Conservation (phyloP, 2,888 invertebrate species). For the Drosophila basisetae region DNA sequence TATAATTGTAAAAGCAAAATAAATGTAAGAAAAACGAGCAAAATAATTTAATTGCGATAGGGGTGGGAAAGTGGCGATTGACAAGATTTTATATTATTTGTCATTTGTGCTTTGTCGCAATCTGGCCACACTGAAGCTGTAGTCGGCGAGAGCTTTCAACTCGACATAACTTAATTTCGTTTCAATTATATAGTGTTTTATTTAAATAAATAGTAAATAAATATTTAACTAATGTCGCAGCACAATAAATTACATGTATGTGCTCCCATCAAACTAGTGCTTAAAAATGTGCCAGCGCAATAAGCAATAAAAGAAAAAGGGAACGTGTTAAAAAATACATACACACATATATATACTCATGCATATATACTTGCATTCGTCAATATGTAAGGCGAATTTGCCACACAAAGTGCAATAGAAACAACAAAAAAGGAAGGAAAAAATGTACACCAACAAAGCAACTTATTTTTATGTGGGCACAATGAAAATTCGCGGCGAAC, state of each 20-base stretch:
- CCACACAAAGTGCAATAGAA: conserved; percentile 46
- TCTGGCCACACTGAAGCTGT: conserved; percentile 31
- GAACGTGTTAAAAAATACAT: conserved; percentile 42
- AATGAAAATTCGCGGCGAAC: conserved; percentile 50
- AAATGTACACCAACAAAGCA: conserved; percentile 40
- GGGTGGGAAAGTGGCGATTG: conserved; percentile 6
- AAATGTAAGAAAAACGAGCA: conserved; percentile 17
- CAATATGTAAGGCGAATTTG: conserved; percentile 44
- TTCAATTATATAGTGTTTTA: conserved; percentile 69
- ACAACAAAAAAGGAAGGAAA: conserved; percentile 26
- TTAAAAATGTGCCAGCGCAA: conserved; percentile 16
- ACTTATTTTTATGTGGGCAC: conserved; percentile 47
- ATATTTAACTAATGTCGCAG: conserved; percentile 35
- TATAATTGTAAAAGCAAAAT: conserved; percentile 12
- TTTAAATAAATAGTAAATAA: conserved; percentile 47
- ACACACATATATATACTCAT: conserved; percentile 11
- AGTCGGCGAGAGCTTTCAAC: conserved; percentile 70
- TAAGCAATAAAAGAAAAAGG: conserved; percentile 20
- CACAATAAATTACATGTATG: conserved; percentile 51
- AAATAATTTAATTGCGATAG: conserved; percentile 12
- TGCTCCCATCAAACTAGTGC: conserved; percentile 17
- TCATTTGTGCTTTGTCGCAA: conserved; percentile 10
- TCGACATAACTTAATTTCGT: conserved; percentile 74
- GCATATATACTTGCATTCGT: conserved; percentile 37
- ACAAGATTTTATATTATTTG: neutral